Evolutionary conservation across 2,797 vertebrate genomes (phyloP), one percentile per base, ranked within the genome.

Genomic region (Rhinogobio ventralis): DNA sequence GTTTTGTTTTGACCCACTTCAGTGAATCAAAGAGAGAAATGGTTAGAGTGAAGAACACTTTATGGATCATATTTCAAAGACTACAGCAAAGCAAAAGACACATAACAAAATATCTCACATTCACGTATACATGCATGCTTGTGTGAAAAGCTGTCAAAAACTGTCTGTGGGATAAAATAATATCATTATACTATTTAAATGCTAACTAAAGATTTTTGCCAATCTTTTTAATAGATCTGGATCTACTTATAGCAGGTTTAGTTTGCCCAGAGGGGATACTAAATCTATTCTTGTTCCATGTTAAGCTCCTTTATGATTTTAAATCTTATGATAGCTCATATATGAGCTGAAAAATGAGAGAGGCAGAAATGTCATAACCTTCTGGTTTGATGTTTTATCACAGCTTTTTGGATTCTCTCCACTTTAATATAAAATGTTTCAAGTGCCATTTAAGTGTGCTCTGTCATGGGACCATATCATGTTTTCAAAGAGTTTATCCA

Each of bases 1-100:
- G 69, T 83, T 76, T 75, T 57, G 84, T 86, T 87, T 76, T 30
- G 74, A 87, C 72, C 72, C 66, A 84, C 62, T 64, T 85, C 30
- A 39, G 60, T 23, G 66, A 82, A 77, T 77, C 75, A 82, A 82
- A 89, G 68, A 87, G 46, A 2, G 8, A 83, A 84, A 79, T 51
- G 51, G 73, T 46, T 73, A 60, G 46, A 49, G 46, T 7, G 11
- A 33, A 53, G 55, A 84, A 68, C 49, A 87, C 30, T 82, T 75
- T 68, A 74, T 60, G 81, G 82, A 85, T 89, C 86, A 77, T 28
- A 87, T 89, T 87, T 86, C 88, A 87, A 87, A 89, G 86, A 75
- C 51, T 46, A 73, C 23, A 9, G 36, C 25, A 20, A 79, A 72
- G 53, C 42, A 73, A 68, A 69, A 72, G 57, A 36, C 30, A 51